Evolutionary conservation across 2,797 vertebrate genomes (phyloP).

Genomic region (Sardinella longiceps): DNA sequence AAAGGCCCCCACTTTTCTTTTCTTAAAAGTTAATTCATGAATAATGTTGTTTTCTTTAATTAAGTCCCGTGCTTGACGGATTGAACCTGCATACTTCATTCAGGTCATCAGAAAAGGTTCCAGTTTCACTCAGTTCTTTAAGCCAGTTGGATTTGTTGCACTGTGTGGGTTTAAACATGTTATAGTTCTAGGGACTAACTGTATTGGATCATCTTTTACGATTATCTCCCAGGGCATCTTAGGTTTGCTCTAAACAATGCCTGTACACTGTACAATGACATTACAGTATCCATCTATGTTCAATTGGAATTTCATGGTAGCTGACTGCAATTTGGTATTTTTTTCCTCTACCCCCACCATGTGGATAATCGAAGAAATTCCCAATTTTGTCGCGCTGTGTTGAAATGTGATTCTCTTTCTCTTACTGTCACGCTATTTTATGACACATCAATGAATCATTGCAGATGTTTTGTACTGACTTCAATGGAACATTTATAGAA

Average conservation of each 20-base stretch:
- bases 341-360: not conserved
- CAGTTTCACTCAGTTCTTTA: too few species aligned
- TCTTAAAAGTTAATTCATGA: not conserved
- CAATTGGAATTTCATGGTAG: too few species aligned
- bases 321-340: not conserved
- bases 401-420: not conserved
- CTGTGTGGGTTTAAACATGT: too few species aligned
- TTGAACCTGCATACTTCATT: not conserved
- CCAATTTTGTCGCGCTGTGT: not conserved
- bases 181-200: too few species aligned
- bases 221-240: too few species aligned
- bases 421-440: too few species aligned
- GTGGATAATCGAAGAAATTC: not conserved
- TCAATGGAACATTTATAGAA: not conserved
- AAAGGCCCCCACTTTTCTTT: not conserved
- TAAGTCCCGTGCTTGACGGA: not conserved
- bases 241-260: too few species aligned
- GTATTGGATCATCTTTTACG: too few species aligned
- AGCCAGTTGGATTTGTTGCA: too few species aligned
- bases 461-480: not conserved
- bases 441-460: not conserved
- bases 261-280: too few species aligned
- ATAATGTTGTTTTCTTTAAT: not conserved
- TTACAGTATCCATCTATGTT: too few species aligned
- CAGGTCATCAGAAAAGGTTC: not conserved